Evolutionary conservation across 2,113 vertebrate species (phyloP).

Genomic region (Apteryx mantelli): DNA sequence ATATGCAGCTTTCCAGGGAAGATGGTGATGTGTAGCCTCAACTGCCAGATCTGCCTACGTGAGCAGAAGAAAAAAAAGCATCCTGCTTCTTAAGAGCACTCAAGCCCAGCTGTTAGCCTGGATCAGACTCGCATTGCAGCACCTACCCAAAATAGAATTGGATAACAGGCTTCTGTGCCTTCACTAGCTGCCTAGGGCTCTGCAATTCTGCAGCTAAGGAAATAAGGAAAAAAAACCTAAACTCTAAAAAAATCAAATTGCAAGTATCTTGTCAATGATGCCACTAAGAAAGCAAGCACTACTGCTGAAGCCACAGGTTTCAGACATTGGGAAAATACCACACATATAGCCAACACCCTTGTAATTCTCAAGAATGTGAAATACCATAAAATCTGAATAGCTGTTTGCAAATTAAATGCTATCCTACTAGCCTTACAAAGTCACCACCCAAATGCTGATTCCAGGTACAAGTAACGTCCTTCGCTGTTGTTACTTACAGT

Average conservation of each 20-base stretch:
- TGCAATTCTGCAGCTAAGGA: neutral
- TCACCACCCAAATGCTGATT: neutral
- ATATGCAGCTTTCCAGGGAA: neutral
- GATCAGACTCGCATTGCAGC: constrained; percentile 49
- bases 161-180: constrained; percentile 30
- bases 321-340: neutral
- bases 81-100: constrained; percentile 20
- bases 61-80: constrained; percentile 12
- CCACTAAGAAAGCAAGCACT: neutral
- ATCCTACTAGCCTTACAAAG: neutral
- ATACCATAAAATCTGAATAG: neutral
- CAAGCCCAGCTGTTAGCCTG: constrained; percentile 45
- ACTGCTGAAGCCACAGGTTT: neutral
- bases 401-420: neutral
- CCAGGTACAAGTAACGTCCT: neutral
- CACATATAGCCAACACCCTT: fast-evolving
- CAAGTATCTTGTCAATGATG: neutral
- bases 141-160: constrained; percentile 41
- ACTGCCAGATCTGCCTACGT: neutral
- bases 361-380: neutral
- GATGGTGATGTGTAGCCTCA: neutral
- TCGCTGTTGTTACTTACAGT: neutral
- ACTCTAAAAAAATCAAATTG: neutral
- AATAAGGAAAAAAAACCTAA: neutral
- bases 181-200: constrained; percentile 20